phyloP scores from a whole-genome alignment of 2,797 vertebrate genomes.

The Oryzias dopingdopingensis region DNA sequence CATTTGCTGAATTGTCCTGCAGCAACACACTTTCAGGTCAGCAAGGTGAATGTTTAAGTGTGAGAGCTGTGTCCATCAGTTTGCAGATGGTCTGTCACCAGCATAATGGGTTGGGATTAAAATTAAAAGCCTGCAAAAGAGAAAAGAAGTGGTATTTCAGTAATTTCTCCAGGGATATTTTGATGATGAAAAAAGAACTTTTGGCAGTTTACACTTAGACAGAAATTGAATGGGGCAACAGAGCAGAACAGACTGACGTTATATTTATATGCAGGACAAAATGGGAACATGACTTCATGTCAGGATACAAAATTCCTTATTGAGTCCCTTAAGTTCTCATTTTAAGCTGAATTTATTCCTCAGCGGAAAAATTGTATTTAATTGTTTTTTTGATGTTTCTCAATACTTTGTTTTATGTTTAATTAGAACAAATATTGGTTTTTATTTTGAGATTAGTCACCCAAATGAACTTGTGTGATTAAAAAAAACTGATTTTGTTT shows the following conservation, averaged over 20 bases:
- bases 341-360: no score
- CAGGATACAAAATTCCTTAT: slow-evolving; percentile 6
- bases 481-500: no score
- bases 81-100: slow-evolving; percentile 68
- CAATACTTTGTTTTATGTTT: no score
- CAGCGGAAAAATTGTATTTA: no score
- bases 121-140: slow-evolving; percentile 39
- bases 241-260: slow-evolving; percentile 31
- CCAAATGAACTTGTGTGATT: no score
- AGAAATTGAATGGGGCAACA: slow-evolving; percentile 50
- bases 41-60: slow-evolving; percentile 34
- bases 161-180: slow-evolving; percentile 43
- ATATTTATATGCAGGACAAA: slow-evolving; percentile 43
- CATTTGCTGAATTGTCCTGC: neutral
- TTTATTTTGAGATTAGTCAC: no score
- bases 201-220: slow-evolving; percentile 31
- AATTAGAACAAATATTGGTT: no score
- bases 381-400: no score
- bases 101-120: slow-evolving; percentile 63
- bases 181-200: slow-evolving; percentile 51
- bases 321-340: no score
- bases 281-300: slow-evolving; percentile 52
- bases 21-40: slow-evolving; percentile 35
- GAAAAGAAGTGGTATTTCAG: slow-evolving; percentile 38
- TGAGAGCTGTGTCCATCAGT: slow-evolving; percentile 59